Conservation (phyloP, 2,797 vertebrate species). For the Delichon dasypus region DNA sequence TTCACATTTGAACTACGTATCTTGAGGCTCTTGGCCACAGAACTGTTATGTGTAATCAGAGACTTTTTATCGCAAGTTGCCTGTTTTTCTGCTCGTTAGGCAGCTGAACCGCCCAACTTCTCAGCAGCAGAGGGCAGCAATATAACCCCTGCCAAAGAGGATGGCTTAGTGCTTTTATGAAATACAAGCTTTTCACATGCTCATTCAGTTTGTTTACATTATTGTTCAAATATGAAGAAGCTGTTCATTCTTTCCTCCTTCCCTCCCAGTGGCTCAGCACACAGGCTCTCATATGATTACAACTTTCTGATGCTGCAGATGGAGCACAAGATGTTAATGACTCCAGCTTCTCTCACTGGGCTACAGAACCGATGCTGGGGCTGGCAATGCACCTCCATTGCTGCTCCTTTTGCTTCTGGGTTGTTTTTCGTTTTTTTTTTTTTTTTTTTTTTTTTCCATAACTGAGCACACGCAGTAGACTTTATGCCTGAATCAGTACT, state of each 20-base stretch:
- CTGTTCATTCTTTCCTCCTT: not conserved
- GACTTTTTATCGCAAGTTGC: not conserved
- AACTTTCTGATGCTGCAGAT: not conserved
- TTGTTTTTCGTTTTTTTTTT: no score
- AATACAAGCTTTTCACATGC: not conserved
- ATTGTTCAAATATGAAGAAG: not conserved
- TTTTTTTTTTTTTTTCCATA: not conserved
- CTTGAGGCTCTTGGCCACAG: not conserved
- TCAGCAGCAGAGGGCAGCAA: conserved; percentile 32
- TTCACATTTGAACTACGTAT: fast-evolving
- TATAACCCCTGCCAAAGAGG: not conserved
- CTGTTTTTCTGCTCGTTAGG: not conserved
- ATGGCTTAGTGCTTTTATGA: not conserved
- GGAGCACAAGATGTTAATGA: not conserved
- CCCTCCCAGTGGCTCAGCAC: not conserved
- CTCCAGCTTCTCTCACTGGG: not conserved
- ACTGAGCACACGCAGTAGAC: fast-evolving
- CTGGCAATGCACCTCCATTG: not conserved
- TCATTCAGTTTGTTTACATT: not conserved
- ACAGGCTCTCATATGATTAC: not conserved
- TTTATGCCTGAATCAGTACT: not conserved
- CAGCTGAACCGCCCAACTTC: not conserved
- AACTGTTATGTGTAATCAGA: not conserved
- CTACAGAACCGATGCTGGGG: fast-evolving
- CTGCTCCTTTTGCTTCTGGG: not conserved